Base-by-base conservation (phyloP, 2,797 vertebrate species). In the Anabacerthia variegaticeps region DNA sequence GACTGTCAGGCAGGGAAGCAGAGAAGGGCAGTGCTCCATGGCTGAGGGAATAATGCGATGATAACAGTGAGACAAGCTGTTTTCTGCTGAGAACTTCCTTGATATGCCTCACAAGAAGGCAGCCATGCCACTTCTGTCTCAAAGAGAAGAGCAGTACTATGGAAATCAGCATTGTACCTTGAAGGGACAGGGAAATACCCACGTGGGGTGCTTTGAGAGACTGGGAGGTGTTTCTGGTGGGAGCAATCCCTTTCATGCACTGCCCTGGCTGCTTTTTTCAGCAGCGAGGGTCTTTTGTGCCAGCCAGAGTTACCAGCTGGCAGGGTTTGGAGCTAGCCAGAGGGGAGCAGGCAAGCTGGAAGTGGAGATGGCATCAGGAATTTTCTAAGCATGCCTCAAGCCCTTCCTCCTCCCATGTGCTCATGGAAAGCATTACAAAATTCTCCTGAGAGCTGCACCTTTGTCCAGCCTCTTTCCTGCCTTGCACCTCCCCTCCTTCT, bases 231-330 rank as follows among this genome's bases (percentile, higher is more conserved):
- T 51, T 30, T 44, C 27, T n/a, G 32, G 34, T 4, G 30, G 27
- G 36, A 19, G 10, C 24, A 19, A 2, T n/a, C 46, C 51, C 51
- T n/a, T 46, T 27, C 2, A 3, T 14, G 30, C 15, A 0, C 48
- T 89, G 62, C 54, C 49, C 41, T 13, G 48, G 17, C 26, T 16
- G 4, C 0, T 1, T 3, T 51, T 66, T 44, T 22, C 1, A 3
- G 44, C 24, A 23, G 9, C 0, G 2, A 55, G 66, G 22, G 14
- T 4, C 49, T 71, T 3, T 5, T 0, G 0, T 62, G 48, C 22
- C 36, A 44, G 12, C 58, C n/a, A 3, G 56, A 23, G 44, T 26
- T 26, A 12, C 12, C 51, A 21, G 10, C 44, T 30, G n/a, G n/a
- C 19, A 7, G 51, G 7, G 36, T 41, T 10, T 66, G 59, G 55